Conservation (phyloP, 2,113 vertebrate species). For the Chlamydotis undulata region DNA sequence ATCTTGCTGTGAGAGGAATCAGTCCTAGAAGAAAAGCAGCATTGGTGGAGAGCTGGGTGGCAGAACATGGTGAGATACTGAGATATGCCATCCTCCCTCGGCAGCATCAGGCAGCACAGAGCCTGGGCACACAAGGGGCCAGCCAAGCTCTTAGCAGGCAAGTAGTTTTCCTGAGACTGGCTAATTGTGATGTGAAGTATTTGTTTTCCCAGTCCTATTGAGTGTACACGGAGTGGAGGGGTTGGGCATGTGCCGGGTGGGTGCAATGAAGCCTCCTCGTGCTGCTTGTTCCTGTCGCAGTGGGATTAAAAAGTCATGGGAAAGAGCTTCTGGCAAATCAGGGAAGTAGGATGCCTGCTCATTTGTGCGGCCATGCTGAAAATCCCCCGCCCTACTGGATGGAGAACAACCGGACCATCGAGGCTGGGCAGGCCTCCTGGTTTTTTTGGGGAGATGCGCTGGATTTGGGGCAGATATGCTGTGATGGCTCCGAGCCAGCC, state of each 20-base stretch:
- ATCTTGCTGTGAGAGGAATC: background rate
- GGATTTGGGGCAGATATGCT: background rate
- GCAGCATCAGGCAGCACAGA: background rate
- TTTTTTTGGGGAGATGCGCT: background rate
- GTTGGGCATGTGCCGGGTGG: background rate
- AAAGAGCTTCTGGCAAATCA: slow-evolving; percentile 52
- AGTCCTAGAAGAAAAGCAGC: background rate
- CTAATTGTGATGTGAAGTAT: background rate
- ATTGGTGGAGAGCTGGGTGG: background rate
- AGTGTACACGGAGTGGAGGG: background rate
- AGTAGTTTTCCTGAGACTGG: background rate
- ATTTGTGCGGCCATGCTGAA: slow-evolving; percentile 58
- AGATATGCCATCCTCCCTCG: background rate
- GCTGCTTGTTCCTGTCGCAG: background rate
- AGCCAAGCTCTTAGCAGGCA: background rate
- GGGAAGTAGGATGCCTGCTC: background rate
- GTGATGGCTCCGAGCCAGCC: background rate
- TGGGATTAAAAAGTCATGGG: slow-evolving; percentile 74
- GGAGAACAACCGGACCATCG: background rate
- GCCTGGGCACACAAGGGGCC: background rate
- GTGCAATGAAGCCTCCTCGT: background rate
- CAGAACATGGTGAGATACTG: background rate
- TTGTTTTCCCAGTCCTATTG: background rate
- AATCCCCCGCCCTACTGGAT: background rate
- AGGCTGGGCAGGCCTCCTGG: background rate